Conservation (phyloP, 2,797 vertebrate genomes). For the Bufotes viridis region DNA sequence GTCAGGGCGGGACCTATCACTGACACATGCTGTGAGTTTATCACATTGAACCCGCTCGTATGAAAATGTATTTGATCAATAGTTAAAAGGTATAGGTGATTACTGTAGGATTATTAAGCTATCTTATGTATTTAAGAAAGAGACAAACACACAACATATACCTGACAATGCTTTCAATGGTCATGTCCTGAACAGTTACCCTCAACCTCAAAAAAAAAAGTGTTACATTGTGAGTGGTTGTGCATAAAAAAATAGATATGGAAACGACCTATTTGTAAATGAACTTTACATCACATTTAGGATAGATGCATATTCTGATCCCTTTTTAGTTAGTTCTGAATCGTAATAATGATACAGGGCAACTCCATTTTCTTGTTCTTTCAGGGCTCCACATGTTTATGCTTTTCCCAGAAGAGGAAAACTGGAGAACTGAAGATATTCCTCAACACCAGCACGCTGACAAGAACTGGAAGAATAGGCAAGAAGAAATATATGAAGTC, state of each 20-base stretch:
- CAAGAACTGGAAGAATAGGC: not conserved
- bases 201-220: conserved; percentile 42
- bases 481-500: not conserved
- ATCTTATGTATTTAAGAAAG: not conserved
- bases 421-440: conserved; percentile 19
- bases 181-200: conserved; percentile 23
- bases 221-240: conserved; percentile 45
- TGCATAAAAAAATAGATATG: conserved; percentile 25
- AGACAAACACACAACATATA: not conserved
- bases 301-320: not conserved
- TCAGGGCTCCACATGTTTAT: conserved; percentile 10
- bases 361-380: conserved; percentile 14
- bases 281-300: conserved; percentile 17
- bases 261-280: not conserved
- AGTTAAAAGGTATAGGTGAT: not conserved
- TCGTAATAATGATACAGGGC: not conserved
- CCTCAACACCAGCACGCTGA: not conserved
- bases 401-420: conserved; percentile 1
- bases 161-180: not conserved
- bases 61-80: not conserved
- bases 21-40: too few species aligned
- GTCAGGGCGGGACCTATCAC: too few species aligned
- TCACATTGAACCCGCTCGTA: too few species aligned
- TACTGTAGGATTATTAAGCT: not conserved
- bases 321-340: conserved; percentile 6